Evolutionary conservation across 2,888 invertebrate genomes (phyloP).

Genomic region (Pandemis heparana): DNA sequence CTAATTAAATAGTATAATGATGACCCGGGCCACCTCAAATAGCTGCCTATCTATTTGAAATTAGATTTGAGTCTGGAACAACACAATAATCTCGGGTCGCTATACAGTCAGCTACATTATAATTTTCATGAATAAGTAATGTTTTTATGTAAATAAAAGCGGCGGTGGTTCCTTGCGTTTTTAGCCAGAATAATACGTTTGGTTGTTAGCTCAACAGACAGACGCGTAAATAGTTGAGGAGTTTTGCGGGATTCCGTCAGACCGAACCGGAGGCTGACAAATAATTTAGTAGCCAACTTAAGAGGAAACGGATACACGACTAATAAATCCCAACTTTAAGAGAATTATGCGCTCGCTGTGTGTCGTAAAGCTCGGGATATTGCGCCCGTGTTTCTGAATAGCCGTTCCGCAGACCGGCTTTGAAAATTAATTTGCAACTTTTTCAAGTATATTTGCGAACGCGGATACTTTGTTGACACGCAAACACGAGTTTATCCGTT

Average conservation of each 20-base stretch:
- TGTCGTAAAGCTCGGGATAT: constrained; percentile 4
- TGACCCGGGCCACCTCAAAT: constrained; percentile 10
- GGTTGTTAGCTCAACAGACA: constrained; percentile 13
- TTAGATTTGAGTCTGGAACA: constrained; percentile 1
- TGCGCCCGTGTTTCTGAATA: constrained; percentile 5
- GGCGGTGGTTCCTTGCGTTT: constrained; percentile 6
- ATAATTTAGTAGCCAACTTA: constrained; percentile 23
- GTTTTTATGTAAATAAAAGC: constrained; percentile 29
- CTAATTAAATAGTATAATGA: constrained; percentile 31
- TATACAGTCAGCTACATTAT: constrained; percentile 11
- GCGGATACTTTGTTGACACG: constrained; percentile 12
- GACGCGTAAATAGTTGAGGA: constrained; percentile 14
- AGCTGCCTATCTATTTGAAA: neutral
- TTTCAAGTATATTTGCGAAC: constrained; percentile 5
- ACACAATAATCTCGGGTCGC: constrained; percentile 8
- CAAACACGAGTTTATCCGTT: constrained; percentile 25
- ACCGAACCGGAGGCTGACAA: constrained; percentile 2
- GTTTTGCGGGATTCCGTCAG: constrained; percentile 9
- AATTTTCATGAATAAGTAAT: constrained; percentile 32
- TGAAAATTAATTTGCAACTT: constrained; percentile 16
- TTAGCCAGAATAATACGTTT: constrained; percentile 9
- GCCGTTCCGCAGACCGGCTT: neutral
- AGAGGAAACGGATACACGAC: constrained; percentile 20
- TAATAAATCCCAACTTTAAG: constrained; percentile 11
- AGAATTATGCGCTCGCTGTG: constrained; percentile 5